phyloP scores from a whole-genome alignment of 2,888 invertebrate species.

The Pediacus dermestoides region DNA sequence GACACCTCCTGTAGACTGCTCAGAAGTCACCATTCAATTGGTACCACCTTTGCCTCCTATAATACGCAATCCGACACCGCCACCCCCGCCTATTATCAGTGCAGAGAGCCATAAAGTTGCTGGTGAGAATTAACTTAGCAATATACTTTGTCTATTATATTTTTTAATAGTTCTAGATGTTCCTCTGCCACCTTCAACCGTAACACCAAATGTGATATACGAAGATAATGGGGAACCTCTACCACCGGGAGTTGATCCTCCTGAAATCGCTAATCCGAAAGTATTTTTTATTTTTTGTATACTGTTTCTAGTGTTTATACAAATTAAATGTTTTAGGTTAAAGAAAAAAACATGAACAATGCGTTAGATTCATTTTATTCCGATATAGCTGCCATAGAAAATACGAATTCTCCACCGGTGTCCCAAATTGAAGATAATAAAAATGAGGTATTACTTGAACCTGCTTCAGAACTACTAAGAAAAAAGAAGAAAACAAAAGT shows the following conservation, averaged over 20 bases:
- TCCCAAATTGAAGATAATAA: slow-evolving; percentile 12
- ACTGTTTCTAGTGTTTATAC: too few species aligned
- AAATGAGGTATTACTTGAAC: slow-evolving; percentile 3
- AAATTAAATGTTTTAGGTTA: slow-evolving; percentile 5
- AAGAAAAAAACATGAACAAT: neutral
- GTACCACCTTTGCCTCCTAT: slow-evolving; percentile 36
- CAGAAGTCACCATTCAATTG: slow-evolving; percentile 40
- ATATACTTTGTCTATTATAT: too few species aligned
- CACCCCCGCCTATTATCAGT: slow-evolving; percentile 41
- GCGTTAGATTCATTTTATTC: slow-evolving; percentile 60
- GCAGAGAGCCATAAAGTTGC: neutral
- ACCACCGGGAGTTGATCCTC: slow-evolving; percentile 55
- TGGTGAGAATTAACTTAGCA: too few species aligned
- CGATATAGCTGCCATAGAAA: slow-evolving; percentile 57
- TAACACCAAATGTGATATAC: too few species aligned
- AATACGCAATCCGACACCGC: slow-evolving; percentile 36
- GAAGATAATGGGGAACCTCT: slow-evolving; percentile 46
- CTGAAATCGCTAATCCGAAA: slow-evolving; percentile 36
- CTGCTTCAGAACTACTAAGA: slow-evolving; percentile 34
- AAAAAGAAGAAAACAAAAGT: slow-evolving; percentile 47
- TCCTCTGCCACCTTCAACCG: slow-evolving; percentile 27
- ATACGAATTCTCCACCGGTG: slow-evolving; percentile 30
- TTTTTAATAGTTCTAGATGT: slow-evolving; percentile 28
- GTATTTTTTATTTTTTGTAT: too few species aligned
- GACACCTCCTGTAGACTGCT: slow-evolving; percentile 53